These are phyloP conservation scores for Megalops cyprinoides DNA, from an alignment of 2,797 vertebrate species.

Conservation along the genomic window DNA sequence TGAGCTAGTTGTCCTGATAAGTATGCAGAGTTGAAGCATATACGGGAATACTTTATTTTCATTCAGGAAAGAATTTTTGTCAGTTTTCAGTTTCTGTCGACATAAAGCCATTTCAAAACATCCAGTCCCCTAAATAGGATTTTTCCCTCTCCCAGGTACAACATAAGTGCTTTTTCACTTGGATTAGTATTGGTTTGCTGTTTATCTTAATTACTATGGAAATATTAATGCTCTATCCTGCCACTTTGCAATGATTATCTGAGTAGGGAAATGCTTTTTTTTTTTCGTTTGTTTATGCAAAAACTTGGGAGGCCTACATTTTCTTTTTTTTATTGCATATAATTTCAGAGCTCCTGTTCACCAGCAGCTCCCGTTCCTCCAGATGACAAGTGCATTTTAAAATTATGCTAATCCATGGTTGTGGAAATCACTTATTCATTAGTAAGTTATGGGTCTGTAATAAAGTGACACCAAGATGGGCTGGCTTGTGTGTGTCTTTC, in stretches of 20 bases:
- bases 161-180: not conserved
- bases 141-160: not conserved
- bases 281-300: not conserved
- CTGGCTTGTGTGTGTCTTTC: constrained; percentile 29
- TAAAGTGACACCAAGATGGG: constrained; percentile 46
- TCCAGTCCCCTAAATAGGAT: not conserved
- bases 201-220: not conserved
- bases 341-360: not conserved
- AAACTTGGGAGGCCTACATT: not conserved
- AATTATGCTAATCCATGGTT: constrained; percentile 8
- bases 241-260: not conserved
- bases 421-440: constrained; percentile 32
- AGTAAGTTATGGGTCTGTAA: constrained; percentile 23
- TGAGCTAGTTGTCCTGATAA: no score
- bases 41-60: no score
- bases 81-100: not conserved
- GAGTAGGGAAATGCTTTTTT: not conserved
- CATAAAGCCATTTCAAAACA: not conserved
- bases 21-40: no score
- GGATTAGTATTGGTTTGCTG: not conserved
- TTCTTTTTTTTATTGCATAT: not conserved
- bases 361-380: not conserved
- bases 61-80: not conserved
- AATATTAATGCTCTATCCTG: not conserved
- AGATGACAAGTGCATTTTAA: constrained; percentile 7